Conservation (phyloP, 2,113 vertebrate species). For the Tachuris rubrigastra region DNA sequence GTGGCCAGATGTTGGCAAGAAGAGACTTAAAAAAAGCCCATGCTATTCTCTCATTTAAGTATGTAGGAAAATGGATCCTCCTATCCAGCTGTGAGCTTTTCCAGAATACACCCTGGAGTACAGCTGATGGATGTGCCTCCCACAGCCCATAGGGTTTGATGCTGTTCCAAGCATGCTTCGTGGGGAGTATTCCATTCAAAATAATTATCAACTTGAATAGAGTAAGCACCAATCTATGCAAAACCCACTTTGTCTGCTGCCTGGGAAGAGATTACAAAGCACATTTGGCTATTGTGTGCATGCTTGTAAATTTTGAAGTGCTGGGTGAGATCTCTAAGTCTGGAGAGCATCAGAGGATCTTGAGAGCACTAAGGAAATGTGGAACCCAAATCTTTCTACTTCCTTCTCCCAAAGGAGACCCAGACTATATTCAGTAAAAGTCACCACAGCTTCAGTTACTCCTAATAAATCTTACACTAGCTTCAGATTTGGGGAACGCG, state of each 20-base stretch:
- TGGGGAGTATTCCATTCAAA: constrained; percentile 60
- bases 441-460: constrained; percentile 6
- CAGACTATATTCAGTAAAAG: neutral
- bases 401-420: neutral
- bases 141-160: constrained; percentile 41
- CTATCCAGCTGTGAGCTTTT: constrained; percentile 60
- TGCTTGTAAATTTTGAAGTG: constrained; percentile 11
- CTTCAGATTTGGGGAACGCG: neutral
- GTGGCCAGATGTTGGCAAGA: constrained; percentile 45
- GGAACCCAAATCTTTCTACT: constrained; percentile 21
- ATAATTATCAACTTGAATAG: constrained; percentile 53
- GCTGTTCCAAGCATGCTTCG: constrained; percentile 48
- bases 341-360: constrained; percentile 21
- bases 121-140: constrained; percentile 46
- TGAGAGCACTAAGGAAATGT: neutral
- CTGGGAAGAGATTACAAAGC: constrained; percentile 48
- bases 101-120: constrained; percentile 19
- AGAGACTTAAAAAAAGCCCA: constrained; percentile 13
- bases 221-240: constrained; percentile 40
- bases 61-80: constrained; percentile 40
- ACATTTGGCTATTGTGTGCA: constrained; percentile 41
- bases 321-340: constrained; percentile 12
- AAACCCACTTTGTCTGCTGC: constrained; percentile 3
- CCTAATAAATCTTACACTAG: neutral
- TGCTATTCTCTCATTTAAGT: constrained; percentile 48